Percentiles rank a stretch among this genome's conserved stretches.
Conservation (phyloP, 2,888 invertebrate species). For the Netelia fuscicornis region DNA sequence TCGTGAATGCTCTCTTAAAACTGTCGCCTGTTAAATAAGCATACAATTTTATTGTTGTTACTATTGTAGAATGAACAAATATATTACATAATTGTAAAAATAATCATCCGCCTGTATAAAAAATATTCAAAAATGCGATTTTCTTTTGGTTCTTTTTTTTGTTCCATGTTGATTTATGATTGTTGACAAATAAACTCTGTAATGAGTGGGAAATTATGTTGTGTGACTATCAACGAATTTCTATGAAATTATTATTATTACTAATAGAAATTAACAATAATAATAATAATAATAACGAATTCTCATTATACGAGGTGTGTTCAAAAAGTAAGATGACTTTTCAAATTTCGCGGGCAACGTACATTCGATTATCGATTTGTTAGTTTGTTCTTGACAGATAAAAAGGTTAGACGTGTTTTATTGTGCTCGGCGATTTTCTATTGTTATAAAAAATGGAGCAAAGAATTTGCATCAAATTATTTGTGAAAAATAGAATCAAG, state of each 20-base stretch:
- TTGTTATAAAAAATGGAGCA: too few species aligned
- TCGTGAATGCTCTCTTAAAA: background rate
- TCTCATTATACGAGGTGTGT: slow-evolving; percentile 32
- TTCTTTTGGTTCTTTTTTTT: background rate
- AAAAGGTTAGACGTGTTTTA: background rate
- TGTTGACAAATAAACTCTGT: background rate
- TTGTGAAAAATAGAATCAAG: too few species aligned
- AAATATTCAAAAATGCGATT: background rate
- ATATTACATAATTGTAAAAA: background rate
- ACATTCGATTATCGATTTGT: too few species aligned
- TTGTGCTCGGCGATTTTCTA: too few species aligned
- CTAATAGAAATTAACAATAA: background rate
- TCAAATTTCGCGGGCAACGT: too few species aligned
- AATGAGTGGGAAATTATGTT: too few species aligned
- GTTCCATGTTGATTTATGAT: background rate
- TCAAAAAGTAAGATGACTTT: slow-evolving; percentile 50
- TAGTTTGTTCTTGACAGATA: background rate
- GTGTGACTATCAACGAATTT: too few species aligned
- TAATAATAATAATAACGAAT: too few species aligned
- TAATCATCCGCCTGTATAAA: background rate
- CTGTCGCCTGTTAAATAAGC: slow-evolving; percentile 11
- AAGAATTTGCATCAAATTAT: too few species aligned
- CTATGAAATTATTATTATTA: too few species aligned
- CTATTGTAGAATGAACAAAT: background rate
- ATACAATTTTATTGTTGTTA: slow-evolving; percentile 6